Evolutionary conservation across 2,113 vertebrate species (phyloP).

Genomic region (Pithys albifrons): DNA sequence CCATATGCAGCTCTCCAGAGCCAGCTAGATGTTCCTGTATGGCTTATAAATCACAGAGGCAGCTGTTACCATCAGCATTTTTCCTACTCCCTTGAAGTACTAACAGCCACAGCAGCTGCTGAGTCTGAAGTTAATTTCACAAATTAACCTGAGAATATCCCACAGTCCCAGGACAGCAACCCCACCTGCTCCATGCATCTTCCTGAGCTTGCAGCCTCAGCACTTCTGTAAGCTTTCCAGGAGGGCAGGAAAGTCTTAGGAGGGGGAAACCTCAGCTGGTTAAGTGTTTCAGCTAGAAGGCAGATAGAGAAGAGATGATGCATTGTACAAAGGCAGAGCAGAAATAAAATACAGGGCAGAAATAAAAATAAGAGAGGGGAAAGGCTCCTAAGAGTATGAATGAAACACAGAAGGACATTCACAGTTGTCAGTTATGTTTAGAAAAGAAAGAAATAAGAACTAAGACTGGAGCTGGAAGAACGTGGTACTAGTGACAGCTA

Average conservation of each 20-base stretch:
- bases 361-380: background rate
- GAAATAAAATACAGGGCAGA: background rate
- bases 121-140: constrained; percentile 55
- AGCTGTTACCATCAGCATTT: constrained; percentile 60
- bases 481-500: background rate
- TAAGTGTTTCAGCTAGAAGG: constrained; percentile 3
- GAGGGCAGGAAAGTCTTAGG: background rate
- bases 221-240: constrained; percentile 29
- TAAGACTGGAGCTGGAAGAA: background rate
- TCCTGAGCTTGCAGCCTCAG: background rate
- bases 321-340: background rate
- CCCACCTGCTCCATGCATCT: background rate
- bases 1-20: constrained; percentile 5
- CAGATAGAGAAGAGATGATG: background rate
- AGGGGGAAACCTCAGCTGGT: background rate
- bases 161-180: constrained; percentile 28
- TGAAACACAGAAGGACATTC: background rate
- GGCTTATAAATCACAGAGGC: constrained; percentile 53
- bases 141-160: constrained; percentile 53
- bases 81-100: constrained; percentile 33
- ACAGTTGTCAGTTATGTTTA: background rate
- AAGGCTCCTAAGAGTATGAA: background rate
- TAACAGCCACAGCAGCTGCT: constrained; percentile 29
- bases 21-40: background rate
- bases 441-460: background rate